Evolutionary conservation across 2,888 invertebrate genomes (phyloP).

Genomic region (Tipula unca): DNA sequence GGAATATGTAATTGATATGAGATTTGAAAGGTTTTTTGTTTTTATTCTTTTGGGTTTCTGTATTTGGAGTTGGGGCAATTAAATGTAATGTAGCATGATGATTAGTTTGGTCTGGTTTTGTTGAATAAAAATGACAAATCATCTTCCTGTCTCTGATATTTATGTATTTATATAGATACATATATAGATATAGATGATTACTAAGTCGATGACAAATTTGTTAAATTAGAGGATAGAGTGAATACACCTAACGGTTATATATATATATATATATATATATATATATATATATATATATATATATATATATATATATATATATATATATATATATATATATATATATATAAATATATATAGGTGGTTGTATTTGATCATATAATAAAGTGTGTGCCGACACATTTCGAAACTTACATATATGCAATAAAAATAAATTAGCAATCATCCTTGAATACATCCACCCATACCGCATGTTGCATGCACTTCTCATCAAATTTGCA

Average conservation of each 20-base stretch:
- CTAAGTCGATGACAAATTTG: neutral
- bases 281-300: too few relatives aligned
- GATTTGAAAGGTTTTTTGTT: neutral
- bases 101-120: neutral
- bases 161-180: neutral
- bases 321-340: too few relatives aligned
- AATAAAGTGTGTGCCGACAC: neutral
- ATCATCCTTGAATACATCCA: neutral
- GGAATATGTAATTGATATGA: constrained; percentile 2
- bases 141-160: neutral
- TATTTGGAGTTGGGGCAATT: neutral
- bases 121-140: neutral
- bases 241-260: neutral
- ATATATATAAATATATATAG: too few relatives aligned
- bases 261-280: too few relatives aligned
- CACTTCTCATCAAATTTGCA: neutral
- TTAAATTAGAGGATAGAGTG: neutral
- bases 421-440: neutral
- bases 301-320: too few relatives aligned
- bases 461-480: neutral
- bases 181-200: neutral
- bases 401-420: neutral
- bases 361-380: neutral
- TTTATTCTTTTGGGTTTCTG: neutral
- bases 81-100: constrained; percentile 8